These are phyloP conservation scores for Drosophila demipolita DNA, from an alignment of 2,888 invertebrate species.

Conservation along the genomic window DNA sequence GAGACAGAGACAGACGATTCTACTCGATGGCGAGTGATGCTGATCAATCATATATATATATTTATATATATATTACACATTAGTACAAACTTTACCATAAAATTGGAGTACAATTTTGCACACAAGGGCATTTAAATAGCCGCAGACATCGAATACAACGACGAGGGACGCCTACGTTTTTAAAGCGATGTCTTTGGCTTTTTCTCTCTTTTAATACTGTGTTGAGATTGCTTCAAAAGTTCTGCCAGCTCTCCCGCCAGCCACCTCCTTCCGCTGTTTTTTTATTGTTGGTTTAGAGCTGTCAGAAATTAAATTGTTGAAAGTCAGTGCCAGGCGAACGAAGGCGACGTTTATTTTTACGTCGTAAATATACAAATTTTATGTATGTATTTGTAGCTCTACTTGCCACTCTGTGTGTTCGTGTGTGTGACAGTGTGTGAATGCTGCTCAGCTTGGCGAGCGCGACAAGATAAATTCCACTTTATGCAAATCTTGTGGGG, in stretches of 20 bases:
- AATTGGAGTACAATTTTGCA: background rate
- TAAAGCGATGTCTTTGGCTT: conserved; percentile 52
- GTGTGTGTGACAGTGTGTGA: conserved; percentile 8
- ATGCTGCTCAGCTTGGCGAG: conserved; percentile 40
- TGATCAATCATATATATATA: background rate
- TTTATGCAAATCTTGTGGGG: conserved; percentile 77
- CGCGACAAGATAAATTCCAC: conserved; percentile 71
- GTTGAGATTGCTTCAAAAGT: conserved; percentile 42
- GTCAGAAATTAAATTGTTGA: conserved; percentile 78
- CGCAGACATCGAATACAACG: conserved; percentile 11
- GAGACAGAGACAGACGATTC: background rate
- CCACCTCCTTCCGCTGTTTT: background rate
- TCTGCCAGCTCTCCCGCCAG: conserved; percentile 10
- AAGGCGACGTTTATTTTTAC: conserved; percentile 73
- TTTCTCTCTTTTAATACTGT: conserved; percentile 22
- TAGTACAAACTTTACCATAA: background rate
- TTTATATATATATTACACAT: background rate
- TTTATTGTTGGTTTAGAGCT: conserved; percentile 42
- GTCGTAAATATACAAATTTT: conserved; percentile 80
- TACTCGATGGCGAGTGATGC: background rate
- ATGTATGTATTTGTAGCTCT: conserved; percentile 49
- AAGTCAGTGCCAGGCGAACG: conserved; percentile 66
- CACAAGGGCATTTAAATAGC: conserved; percentile 39
- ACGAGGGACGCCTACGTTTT: conserved; percentile 48
- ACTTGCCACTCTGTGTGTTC: conserved; percentile 1